Conservation (phyloP, 2,888 invertebrate genomes). For the Nymphalis urticae region DNA sequence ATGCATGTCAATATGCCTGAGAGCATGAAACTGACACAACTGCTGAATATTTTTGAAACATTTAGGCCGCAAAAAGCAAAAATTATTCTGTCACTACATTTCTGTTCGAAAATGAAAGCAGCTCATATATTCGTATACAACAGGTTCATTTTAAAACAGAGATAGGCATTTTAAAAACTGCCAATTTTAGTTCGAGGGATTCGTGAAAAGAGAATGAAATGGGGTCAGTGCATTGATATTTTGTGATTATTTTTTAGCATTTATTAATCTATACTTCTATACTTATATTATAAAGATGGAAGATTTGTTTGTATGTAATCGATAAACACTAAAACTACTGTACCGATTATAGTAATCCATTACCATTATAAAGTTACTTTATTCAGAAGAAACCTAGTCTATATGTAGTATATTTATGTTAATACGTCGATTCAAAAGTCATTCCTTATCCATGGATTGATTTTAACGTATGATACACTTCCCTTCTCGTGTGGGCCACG, state of each 20-base stretch:
- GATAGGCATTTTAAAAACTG: conserved; percentile 23
- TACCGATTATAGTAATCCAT: no score
- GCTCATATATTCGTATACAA: conserved; percentile 24
- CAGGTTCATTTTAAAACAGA: conserved; percentile 26
- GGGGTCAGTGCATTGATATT: conserved; percentile 25
- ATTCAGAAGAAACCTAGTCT: no score
- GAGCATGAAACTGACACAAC: conserved; percentile 11
- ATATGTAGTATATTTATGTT: no score
- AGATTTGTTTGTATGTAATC: no score
- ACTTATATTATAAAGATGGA: no score
- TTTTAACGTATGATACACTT: no score
- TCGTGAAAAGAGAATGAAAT: conserved; percentile 19
- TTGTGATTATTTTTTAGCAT: conserved; percentile 8
- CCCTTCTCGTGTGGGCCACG: no score
- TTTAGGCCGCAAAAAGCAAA: conserved; percentile 25
- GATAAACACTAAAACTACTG: no score
- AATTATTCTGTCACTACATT: conserved; percentile 28
- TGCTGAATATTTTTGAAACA: conserved; percentile 14
- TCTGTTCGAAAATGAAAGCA: conserved; percentile 22
- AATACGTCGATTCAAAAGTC: no score
- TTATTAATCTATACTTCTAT: no score
- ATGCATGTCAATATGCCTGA: conserved; percentile 3
- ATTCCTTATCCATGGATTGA: no score
- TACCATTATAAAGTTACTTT: no score
- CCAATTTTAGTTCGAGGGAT: conserved; percentile 29